Base-by-base conservation (phyloP, 2,113 vertebrate genomes). In the Albula glossodonta region DNA sequence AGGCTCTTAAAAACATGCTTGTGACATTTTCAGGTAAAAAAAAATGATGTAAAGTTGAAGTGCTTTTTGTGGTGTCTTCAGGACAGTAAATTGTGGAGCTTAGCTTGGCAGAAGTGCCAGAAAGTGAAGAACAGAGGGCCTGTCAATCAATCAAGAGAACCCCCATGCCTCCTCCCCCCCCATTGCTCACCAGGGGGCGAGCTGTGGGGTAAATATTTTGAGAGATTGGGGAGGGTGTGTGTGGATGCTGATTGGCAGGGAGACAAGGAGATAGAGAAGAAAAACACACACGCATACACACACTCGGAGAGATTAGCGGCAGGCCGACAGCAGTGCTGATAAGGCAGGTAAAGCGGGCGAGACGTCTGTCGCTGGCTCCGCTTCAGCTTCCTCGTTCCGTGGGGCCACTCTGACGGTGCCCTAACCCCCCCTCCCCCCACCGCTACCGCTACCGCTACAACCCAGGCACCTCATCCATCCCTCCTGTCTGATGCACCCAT, bases 181-280 rank as follows among this genome's bases (percentile, higher is more conserved):
- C 53, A 56, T 15, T 15, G 22, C 63, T n/a, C 80, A 51, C 91
- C 93, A 91, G 90, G 91, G 90, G 92, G 92, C 80, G 87, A 90
- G 90, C 91, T 94, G 89, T 91, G 92, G 93, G 93, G 91, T 88
- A 93, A 93, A 92, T 89, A 93, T 93, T 91, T 94, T 93, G 92
- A 91, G 93, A 94, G 92, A 90, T 91, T 92, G 88, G 70, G 87
- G 87, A 85, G 91, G 91, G 87, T 50, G 70, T 2, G 87, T 48
- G 70, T 4, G 52, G 5, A n/a, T 78, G 88, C 87, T 94, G 94
- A 95, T 87, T 93, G 94, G 94, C 93, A 93, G 53, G 66, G 88
- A 81, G 70, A 83, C 50, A 51, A 5, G 49, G 51, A 57, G 89
- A 74, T 31, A 92, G 92, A 63, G 91, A 93, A 91, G 93, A 93